Evolutionary conservation across 2,888 invertebrate genomes (phyloP).

Genomic region (Ischnus inquisitorius): DNA sequence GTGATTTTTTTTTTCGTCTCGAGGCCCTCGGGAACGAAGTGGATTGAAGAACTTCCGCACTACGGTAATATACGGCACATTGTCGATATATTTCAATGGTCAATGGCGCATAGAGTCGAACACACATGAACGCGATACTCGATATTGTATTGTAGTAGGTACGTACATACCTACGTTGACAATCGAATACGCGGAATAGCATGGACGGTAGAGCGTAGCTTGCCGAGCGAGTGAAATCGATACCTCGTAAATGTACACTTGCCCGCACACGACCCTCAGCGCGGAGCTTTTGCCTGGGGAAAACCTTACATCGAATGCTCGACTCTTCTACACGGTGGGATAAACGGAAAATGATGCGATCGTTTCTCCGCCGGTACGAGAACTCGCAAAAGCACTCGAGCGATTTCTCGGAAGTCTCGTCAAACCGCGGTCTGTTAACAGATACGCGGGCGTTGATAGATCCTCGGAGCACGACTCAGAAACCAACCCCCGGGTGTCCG

Average conservation of each 20-base stretch:
- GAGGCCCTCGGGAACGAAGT: background rate
- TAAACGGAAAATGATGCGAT: conserved; percentile 63
- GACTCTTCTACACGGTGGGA: conserved; percentile 27
- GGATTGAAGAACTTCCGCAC: background rate
- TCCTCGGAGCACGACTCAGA: no score
- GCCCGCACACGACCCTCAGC: conserved; percentile 49
- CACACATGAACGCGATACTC: background rate
- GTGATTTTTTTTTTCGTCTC: background rate
- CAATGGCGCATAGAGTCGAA: conserved; percentile 13
- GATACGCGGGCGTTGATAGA: no score
- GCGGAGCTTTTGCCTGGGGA: conserved; percentile 20
- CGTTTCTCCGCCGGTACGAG: conserved; percentile 44
- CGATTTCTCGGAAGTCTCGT: conserved; percentile 47
- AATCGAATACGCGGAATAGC: conserved; percentile 2
- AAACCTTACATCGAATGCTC: background rate
- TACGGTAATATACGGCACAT: background rate
- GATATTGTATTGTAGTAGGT: background rate
- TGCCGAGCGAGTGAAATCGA: conserved; percentile 56
- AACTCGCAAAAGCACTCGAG: background rate
- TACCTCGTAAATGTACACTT: conserved; percentile 63
- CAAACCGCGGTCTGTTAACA: conserved; percentile 47
- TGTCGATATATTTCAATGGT: conserved; percentile 18
- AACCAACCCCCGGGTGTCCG: no score
- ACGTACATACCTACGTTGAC: conserved; percentile 11
- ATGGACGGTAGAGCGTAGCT: conserved; percentile 13